Evolutionary conservation across 2,888 invertebrate genomes (phyloP).

Genomic region (Conistra vaccinii): DNA sequence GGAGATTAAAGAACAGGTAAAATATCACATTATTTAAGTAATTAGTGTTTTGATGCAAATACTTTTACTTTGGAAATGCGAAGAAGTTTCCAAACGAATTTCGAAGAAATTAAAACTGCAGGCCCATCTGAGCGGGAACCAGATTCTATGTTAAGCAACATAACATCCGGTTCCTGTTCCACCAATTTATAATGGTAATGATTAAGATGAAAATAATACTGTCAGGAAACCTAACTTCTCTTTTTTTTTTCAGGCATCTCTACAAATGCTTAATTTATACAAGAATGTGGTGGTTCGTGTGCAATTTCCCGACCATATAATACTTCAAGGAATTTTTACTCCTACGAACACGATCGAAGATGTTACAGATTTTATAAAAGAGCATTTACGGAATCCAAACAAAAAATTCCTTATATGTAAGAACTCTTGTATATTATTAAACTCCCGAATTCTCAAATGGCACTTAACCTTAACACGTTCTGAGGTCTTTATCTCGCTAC

Average conservation of each 20-base stretch:
- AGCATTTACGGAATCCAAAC: constrained; percentile 92
- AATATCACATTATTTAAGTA: constrained; percentile 1
- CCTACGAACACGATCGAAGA: constrained; percentile 94
- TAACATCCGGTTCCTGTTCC: background rate
- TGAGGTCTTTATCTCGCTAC: background rate
- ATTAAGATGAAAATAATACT: constrained; percentile 2
- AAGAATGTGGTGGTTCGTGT: constrained; percentile 95
- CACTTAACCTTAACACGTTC: background rate
- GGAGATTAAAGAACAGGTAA: constrained; percentile 78
- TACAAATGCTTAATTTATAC: constrained; percentile 92
- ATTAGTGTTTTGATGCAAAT: background rate
- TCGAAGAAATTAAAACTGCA: background rate
- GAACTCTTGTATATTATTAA: constrained; percentile 73
- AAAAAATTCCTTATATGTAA: constrained; percentile 95
- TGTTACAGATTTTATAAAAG: constrained; percentile 94
- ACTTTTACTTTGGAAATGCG: background rate
- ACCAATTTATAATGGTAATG: background rate
- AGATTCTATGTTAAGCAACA: background rate
- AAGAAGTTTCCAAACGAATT: background rate
- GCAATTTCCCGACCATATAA: constrained; percentile 96
- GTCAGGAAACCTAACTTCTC: background rate
- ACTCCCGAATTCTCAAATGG: background rate
- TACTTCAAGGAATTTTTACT: constrained; percentile 96
- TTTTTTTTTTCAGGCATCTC: constrained; percentile 72
- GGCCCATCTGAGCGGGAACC: background rate